Base-by-base conservation (phyloP, 2,888 invertebrate genomes). In the Eremobia ochroleuca region DNA sequence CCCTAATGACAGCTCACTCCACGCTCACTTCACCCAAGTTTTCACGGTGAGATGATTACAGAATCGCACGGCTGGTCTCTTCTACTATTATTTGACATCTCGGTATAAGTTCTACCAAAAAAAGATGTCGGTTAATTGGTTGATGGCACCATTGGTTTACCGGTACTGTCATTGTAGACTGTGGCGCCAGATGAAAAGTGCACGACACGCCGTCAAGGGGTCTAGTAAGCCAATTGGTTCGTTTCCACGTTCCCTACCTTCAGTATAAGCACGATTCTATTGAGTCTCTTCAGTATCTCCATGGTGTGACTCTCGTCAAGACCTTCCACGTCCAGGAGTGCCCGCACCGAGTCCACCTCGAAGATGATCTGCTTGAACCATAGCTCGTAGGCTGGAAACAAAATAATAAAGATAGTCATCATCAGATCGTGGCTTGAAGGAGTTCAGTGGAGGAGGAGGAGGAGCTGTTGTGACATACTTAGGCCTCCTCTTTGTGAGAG, bases 341-440 rank as follows among this genome's bases (percentile, higher is more conserved):
- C 96, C 62, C 99, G 97, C 46, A 99, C 98, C 0, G 99, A 99
- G 93, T 99, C 99, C 91, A 99, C 97, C 92, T 99, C 99, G 94
- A 98, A 99, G 83, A 99, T 98, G 70, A 99, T 99, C 97, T 99
- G 99, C 94, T 99, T 99, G 97, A 99, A 99, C 99, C 99, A 99
- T 8, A 99, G 97, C 95, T 99, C 99, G 96, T 99, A 99, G 0
- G 99, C 99, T 99, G 95, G 68, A 82, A 88, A 46, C 71, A 62
- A 37, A 74, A 37, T 3, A 18, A 37, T 18, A 18, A 28, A 4
- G 3, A 46, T 34, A 18, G 28, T 31, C 4, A n/a, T 25, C n/a
- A 0, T 37, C 34, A 62, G 25, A 13, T 61, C 61, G 4, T 61
- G 61, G 31, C 9, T 59, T 31, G 31, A 18, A 59, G 18, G 18